Evolutionary conservation across 2,113 vertebrate species (phyloP), one percentile per base, ranked within the genome.

Genomic region (Lichenostomus cassidix): DNA sequence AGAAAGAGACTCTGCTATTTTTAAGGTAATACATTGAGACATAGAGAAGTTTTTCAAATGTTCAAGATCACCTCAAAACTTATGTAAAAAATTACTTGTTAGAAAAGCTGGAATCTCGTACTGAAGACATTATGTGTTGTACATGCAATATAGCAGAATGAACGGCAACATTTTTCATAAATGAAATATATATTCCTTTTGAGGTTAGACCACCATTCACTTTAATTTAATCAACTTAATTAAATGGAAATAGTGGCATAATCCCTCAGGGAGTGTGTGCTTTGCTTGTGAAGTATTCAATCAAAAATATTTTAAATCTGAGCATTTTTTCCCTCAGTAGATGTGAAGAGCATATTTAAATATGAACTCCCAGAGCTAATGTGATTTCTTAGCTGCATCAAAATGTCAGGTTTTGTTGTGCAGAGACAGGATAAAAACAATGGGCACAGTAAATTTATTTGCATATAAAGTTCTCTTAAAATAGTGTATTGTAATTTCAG

Each of bases 181-280:
- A 42, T 68, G 37, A 70, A 96, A 96, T 93, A 87, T 83, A 92
- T 75, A 64, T 96, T 90, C 47, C 92, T 89, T 95, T 83, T 62
- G 91, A 94, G 92, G 58, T 95, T 97, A 93, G 69, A 82, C 50
- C 55, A 85, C 76, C 64, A 91, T 95, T 97, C 94, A 82, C 77
- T 96, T 97, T 97, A 97, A 96, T 97, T 96, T 96, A 92, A 97
- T 97, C 69, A 88, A 83, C 95, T 97, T 98, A 97, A 98, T 98
- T 98, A 98, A 98, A 97, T 95, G 31, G 94, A 97, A 93, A 92
- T 81, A 91, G 71, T 93, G 60, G 46, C 94, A 93, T 84, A 96
- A 97, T 93, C 39, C 53, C 64, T 97, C 79, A 91, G 88, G 68
- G 81, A 95, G 31, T 59, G 19, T 11, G 28, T 95, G 89, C 35